These are phyloP conservation scores for Clarias batrachus DNA, from an alignment of 2,113 vertebrate species.

Conservation along the genomic window DNA sequence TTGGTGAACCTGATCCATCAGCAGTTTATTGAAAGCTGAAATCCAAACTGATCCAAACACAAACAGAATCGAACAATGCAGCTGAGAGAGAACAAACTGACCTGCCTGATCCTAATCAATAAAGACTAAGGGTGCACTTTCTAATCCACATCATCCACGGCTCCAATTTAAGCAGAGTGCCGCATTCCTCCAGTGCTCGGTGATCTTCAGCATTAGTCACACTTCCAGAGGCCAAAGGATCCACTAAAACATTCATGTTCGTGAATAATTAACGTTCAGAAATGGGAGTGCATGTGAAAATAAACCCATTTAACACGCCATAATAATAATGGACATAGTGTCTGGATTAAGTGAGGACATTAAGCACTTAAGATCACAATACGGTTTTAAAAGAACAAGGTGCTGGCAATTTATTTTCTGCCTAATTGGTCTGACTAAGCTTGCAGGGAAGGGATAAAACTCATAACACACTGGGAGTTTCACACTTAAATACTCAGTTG, in stretches of 20 bases:
- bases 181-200: background rate
- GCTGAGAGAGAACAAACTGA: background rate
- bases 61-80: background rate
- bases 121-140: background rate
- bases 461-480: background rate
- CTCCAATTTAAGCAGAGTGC: background rate
- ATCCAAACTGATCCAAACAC: background rate
- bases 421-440: constrained; percentile 45
- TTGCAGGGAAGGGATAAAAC: background rate
- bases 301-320: constrained; percentile 64
- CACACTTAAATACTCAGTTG: constrained; percentile 9
- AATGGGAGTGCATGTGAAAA: constrained; percentile 48
- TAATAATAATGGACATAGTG: constrained; percentile 63
- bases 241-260: constrained; percentile 68
- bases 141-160: background rate
- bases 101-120: background rate
- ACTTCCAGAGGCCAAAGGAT: constrained; percentile 8
- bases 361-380: constrained; percentile 41
- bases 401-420: constrained; percentile 49
- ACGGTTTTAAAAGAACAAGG: constrained; percentile 31
- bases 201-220: constrained; percentile 19
- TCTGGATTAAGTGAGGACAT: constrained; percentile 61
- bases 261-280: constrained; percentile 70
- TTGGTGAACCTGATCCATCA: background rate
- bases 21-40: background rate